Percentiles rank a stretch among this genome's conserved stretches.
Conservation (phyloP, 2,113 vertebrate genomes). For the Muntiacus reevesi region DNA sequence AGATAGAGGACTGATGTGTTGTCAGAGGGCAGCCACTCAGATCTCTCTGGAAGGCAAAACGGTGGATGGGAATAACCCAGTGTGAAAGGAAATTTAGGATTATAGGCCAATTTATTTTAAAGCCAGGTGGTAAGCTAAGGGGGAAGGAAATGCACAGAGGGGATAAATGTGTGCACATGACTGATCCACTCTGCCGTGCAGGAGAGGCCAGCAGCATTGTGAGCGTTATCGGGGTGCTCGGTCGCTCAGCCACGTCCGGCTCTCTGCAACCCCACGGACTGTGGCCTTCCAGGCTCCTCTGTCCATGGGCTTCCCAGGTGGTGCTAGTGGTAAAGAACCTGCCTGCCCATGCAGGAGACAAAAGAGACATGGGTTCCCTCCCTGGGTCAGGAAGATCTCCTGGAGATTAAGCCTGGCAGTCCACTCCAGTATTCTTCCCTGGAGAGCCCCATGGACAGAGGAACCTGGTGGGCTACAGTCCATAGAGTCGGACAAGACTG, state of each 20-base stretch:
- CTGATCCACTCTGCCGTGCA: neutral
- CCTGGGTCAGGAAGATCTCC: neutral
- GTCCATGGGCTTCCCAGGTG: neutral
- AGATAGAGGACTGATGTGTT: neutral
- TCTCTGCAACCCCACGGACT: neutral
- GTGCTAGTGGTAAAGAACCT: neutral
- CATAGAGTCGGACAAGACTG: fast-evolving
- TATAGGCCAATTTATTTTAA: too few relatives aligned
- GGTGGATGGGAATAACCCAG: neutral
- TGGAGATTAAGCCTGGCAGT: neutral
- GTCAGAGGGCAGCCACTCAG: neutral
- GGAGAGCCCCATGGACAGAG: neutral
- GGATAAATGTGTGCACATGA: neutral
- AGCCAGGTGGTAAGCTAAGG: neutral
- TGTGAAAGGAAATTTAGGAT: neutral
- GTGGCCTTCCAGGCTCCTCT: neutral
- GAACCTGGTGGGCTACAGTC: neutral
- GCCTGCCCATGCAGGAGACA: neutral
- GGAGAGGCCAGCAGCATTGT: neutral
- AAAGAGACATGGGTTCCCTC: neutral
- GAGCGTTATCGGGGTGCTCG: neutral
- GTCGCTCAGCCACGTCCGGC: fast-evolving
- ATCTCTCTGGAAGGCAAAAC: neutral
- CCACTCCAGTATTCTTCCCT: neutral
- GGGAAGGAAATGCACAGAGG: neutral